phyloP scores from a whole-genome alignment of 2,113 vertebrate species.

The Melanostigma gelatinosum region DNA sequence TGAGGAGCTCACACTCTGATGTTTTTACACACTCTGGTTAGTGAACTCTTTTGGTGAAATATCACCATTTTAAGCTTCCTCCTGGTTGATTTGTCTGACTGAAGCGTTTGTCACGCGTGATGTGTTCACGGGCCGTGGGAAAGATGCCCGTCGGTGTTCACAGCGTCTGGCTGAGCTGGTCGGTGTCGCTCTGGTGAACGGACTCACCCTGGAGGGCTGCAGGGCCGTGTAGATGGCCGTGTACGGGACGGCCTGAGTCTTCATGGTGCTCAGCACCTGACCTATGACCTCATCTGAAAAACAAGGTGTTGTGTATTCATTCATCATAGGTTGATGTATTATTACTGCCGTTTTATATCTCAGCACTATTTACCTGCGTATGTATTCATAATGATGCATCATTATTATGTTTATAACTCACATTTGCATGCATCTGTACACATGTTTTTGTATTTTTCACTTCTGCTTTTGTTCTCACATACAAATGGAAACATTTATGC shows the following conservation, averaged over 20 bases:
- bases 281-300: conserved; percentile 89
- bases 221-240: conserved; percentile 88
- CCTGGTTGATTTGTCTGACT: too few relatives aligned
- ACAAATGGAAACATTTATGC: not conserved
- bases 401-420: not conserved
- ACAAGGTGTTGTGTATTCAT: not conserved
- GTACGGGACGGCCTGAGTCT: conserved; percentile 86
- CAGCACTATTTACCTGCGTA: not conserved
- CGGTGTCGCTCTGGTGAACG: too few relatives aligned
- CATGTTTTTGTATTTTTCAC: not conserved
- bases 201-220: conserved; percentile 85
- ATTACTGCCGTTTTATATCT: not conserved
- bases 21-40: too few relatives aligned
- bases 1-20: too few relatives aligned
- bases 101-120: not conserved
- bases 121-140: not conserved
- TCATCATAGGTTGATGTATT: not conserved
- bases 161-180: too few relatives aligned
- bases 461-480: not conserved
- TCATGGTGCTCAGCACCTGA: conserved; percentile 89
- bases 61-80: too few relatives aligned
- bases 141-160: not conserved
- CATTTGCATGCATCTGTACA: not conserved
- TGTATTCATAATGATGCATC: not conserved
- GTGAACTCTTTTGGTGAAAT: too few relatives aligned